Evolutionary conservation across 2,797 vertebrate species (phyloP), one percentile per base, ranked within the genome.

Genomic region (Rousettus madagascariensis): DNA sequence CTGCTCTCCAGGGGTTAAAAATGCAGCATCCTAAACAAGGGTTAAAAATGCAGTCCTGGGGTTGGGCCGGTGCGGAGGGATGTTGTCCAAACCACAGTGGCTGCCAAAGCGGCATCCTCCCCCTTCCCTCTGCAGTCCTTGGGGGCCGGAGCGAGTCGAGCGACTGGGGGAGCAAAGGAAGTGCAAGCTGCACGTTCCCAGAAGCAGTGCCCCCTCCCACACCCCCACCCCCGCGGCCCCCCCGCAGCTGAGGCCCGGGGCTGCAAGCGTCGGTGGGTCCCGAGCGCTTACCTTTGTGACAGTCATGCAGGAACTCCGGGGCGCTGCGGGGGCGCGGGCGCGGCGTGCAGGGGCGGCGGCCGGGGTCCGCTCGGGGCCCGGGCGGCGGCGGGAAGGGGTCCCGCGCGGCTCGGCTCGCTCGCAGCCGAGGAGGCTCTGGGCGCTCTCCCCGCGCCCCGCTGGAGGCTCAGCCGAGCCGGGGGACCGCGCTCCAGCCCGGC

Each of bases 271-370:
- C 28, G 2, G 90, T 57, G 33, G 57, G 80, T 53, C 61, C 46
- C n/a, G 17, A 69, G 51, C 80, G 55, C 99, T 99, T 99, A 99
- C 99, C 99, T 99, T 99, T 98, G 99, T 99, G 99, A 99, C 99
- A 99, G 99, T 99, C 99, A 99, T 99, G 99, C 99, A 99, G 99
- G 98, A 98, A 95, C 98, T 97, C 97, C 94, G 55, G 95, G 95
- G 95, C 91, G 92, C 94, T 55, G 96, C 96, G 78, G 94, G 71
- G 91, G 96, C 96, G 89, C 94, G 65, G 86, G 95, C 69, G 72
- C 72, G 85, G 94, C 33, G 97, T 36, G 96, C 87, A 65, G 84
- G 69, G 91, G 79, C 46, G 84, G 55, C 11, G 84, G 72, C 61
- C 55, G 36, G 85, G 79, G 94, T 63, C 92, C 85, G 46, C 53